Evolutionary conservation across 2,797 vertebrate genomes (phyloP).

Genomic region (Protosalanx chinensis): DNA sequence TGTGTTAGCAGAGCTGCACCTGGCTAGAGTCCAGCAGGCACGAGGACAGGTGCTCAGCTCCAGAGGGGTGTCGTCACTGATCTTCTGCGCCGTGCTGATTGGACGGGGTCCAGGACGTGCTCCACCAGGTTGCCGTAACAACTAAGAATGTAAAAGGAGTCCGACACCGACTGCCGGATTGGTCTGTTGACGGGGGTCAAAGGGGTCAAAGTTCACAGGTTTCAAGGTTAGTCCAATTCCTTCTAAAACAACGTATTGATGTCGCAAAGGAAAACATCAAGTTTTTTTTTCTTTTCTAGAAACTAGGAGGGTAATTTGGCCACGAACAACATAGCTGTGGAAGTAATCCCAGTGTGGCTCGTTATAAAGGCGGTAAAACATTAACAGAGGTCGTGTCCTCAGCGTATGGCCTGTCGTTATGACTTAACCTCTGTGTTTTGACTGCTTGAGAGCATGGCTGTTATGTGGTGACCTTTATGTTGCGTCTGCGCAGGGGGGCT

Average conservation of each 20-base stretch:
- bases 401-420: not conserved
- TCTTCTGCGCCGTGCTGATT: conserved; percentile 89
- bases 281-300: not conserved
- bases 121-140: conserved; percentile 96
- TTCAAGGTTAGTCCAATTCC: not conserved
- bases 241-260: not conserved
- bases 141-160: conserved; percentile 92
- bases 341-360: not conserved
- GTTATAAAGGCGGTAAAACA: not conserved
- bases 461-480: not conserved
- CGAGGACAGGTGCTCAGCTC: conserved; percentile 90
- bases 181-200: conserved; percentile 71
- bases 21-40: conserved; percentile 92
- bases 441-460: not conserved
- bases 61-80: conserved; percentile 92
- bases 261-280: not conserved
- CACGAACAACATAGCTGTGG: not conserved
- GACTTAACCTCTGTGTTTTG: conserved; percentile 1
- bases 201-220: not conserved
- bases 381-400: not conserved
- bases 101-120: conserved; percentile 89
- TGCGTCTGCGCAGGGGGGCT: not conserved
- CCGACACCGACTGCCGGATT: conserved; percentile 91
- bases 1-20: conserved; percentile 67
- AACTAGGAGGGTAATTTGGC: no score